A percentile compares a stretch with the other conserved stretches of the same genome.
Conservation (phyloP, 2,888 invertebrate genomes). For the Polyommatus iphigenia region DNA sequence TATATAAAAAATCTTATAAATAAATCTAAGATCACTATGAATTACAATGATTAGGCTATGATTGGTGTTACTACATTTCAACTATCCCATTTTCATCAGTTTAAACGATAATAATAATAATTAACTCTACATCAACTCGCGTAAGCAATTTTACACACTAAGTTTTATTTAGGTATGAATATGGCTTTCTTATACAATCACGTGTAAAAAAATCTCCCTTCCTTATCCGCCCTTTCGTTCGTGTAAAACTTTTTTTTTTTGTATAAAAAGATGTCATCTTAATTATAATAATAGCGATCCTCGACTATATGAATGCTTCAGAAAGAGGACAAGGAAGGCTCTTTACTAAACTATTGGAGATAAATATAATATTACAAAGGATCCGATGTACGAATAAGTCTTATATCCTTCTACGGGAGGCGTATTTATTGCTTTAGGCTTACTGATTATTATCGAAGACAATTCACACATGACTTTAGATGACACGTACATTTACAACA, state of each 20-base stretch:
- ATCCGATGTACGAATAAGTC: slow-evolving; percentile 42
- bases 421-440: slow-evolving; percentile 60
- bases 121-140: slow-evolving; percentile 52
- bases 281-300: slow-evolving; percentile 24
- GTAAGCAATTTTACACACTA: slow-evolving; percentile 59
- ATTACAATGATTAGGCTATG: slow-evolving; percentile 74
- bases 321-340: slow-evolving; percentile 43
- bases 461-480: slow-evolving; percentile 37
- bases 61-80: slow-evolving; percentile 76
- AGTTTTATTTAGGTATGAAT: slow-evolving; percentile 50
- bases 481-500: slow-evolving; percentile 38
- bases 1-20: slow-evolving; percentile 68
- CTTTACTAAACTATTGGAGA: slow-evolving; percentile 40
- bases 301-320: slow-evolving; percentile 24
- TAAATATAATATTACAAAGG: slow-evolving; percentile 39
- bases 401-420: slow-evolving; percentile 52
- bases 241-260: neutral
- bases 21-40: slow-evolving; percentile 75
- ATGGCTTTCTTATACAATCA: slow-evolving; percentile 60
- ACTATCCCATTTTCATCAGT: slow-evolving; percentile 55
- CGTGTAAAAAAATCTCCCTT: slow-evolving; percentile 44
- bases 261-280: slow-evolving; percentile 24
- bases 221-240: slow-evolving; percentile 37
- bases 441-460: slow-evolving; percentile 54
- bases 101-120: slow-evolving; percentile 49